phyloP scores from a whole-genome alignment of 1,140 invertebrate species.

The Bombus pyrosoma region DNA sequence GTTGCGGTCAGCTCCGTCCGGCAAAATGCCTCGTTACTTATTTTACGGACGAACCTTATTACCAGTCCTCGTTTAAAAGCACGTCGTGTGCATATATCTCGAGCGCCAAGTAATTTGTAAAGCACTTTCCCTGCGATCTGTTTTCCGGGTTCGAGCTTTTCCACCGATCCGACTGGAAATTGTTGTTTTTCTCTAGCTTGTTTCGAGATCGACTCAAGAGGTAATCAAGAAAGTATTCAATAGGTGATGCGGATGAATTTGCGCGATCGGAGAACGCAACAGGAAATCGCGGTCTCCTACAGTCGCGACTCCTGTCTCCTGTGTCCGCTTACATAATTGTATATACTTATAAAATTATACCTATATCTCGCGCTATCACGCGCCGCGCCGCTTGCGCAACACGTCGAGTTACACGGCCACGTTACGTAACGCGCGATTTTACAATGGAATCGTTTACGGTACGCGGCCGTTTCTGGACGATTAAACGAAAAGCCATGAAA shows the following conservation, averaged over 20 bases:
- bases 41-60: slow-evolving; percentile 50
- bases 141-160: slow-evolving; percentile 7
- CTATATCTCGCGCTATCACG: slow-evolving; percentile 12
- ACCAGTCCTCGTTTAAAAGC: slow-evolving; percentile 40
- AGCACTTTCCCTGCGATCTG: slow-evolving; percentile 26
- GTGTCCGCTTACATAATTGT: slow-evolving; percentile 26
- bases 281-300: slow-evolving; percentile 33
- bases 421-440: slow-evolving; percentile 2
- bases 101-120: slow-evolving; percentile 7
- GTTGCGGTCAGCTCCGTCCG: slow-evolving; percentile 11
- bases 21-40: slow-evolving; percentile 55
- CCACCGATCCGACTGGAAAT: no score
- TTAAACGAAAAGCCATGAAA: neutral
- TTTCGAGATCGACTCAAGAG: neutral
- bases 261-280: neutral
- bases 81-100: slow-evolving; percentile 12
- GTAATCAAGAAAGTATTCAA: slow-evolving; percentile 1
- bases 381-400: slow-evolving; percentile 2
- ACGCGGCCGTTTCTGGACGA: neutral
- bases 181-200: no score
- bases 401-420: neutral
- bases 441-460: slow-evolving; percentile 19
- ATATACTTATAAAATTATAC: slow-evolving; percentile 37
- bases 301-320: slow-evolving; percentile 13
- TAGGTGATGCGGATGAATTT: neutral